Base-by-base conservation (phyloP, 2,797 vertebrate species). In the Coccyzus lansbergi region DNA sequence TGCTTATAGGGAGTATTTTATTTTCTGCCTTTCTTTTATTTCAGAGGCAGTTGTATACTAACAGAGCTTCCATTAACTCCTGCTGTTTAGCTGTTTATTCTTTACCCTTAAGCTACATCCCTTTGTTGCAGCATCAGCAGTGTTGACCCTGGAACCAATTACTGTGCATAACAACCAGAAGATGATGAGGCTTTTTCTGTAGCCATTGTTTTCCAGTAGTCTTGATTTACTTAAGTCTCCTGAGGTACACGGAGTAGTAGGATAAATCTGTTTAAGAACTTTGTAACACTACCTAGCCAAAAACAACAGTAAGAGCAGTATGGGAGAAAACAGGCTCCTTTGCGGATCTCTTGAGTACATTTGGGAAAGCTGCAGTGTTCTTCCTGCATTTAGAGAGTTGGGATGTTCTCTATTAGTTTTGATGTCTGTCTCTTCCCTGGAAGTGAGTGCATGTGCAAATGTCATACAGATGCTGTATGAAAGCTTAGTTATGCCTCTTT, bases 331-430 rank as follows among this genome's bases (percentile, higher is more conserved):
- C 11, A n/a, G n/a, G 22, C 52, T 70, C 9, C 42, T 77, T 83
- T 90, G 72, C 65, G 0, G 1, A 4, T 76, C 26, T 63, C 69
- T 53, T 63, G 84, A 53, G 59, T 1, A 3, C 70, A 86, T 76
- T 82, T 93, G 85, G 77, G 84, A 94, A 94, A 80, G 55, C 71
- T 90, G 28, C 56, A 36, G 59, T 9, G 15, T 91, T 94, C 79
- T 83, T 93, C 93, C 87, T 92, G 52, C 74, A 3, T 88, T 90
- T 15, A 15, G 51, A 52, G 87, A 62, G 51, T 76, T 0, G 48
- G 89, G 93, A 90, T 96, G 93, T 94, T 97, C 94, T 86, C 85
- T 74, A 95, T 96, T 96, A 96, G 91, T 95, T 97, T 95, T 96
- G 93, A 96, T 84, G 86, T 94, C 71, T 91, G 64, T 92, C 4